These are phyloP conservation scores for Eudyptes chrysolophus DNA, from an alignment of 2,113 vertebrate genomes.

Conservation along the genomic window DNA sequence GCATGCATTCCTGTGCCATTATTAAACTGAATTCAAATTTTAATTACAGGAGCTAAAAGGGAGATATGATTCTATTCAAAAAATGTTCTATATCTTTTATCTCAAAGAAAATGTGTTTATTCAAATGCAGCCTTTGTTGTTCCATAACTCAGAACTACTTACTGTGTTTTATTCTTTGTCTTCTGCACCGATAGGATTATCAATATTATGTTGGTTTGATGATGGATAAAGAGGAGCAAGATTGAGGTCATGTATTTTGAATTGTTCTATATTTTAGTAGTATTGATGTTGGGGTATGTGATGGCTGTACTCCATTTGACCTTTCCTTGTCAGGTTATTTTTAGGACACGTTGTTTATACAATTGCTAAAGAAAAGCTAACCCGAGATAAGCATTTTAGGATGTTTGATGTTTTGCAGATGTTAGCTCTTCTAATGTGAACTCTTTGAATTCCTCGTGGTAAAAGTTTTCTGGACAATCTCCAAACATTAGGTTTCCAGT, in stretches of 20 bases:
- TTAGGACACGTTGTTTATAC: neutral
- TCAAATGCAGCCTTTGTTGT: neutral
- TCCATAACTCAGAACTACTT: neutral
- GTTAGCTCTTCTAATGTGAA: neutral
- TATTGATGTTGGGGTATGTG: neutral
- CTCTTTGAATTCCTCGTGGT: neutral
- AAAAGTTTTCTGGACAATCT: neutral
- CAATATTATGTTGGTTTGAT: neutral
- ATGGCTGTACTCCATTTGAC: neutral
- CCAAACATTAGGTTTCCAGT: neutral
- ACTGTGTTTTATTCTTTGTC: neutral
- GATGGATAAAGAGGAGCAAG: neutral
- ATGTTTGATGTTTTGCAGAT: neutral
- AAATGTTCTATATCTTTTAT: neutral
- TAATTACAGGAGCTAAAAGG: neutral
- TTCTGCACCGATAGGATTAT: neutral
- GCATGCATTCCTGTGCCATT: accelerated
- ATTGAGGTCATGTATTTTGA: neutral
- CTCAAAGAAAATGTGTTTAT: neutral
- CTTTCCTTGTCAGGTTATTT: neutral
- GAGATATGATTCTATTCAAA: neutral
- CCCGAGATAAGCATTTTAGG: neutral
- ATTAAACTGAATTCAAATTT: neutral
- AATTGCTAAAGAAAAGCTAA: neutral
- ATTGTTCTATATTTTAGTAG: neutral